Base-by-base conservation (phyloP, 2,113 vertebrate species). In the Porphyrio hochstetteri region DNA sequence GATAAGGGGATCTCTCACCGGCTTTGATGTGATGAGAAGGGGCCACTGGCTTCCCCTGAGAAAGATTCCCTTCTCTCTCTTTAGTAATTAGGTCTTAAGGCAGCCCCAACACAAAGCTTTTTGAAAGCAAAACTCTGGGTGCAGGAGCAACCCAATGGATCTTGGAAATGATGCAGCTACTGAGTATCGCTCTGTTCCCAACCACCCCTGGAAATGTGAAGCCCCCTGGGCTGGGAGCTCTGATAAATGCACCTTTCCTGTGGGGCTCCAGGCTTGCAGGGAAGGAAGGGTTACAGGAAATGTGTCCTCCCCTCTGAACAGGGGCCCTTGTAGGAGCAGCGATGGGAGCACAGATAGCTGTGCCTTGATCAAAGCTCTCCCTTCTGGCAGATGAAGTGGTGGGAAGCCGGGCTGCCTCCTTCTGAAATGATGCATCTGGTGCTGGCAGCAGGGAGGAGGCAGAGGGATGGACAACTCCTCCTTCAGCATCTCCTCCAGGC, bases 11-110 rank as follows among this genome's bases (percentile, higher is more conserved):
- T 82, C 38, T 71, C 83, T 86, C 44, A 36, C 14, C 2, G 1
- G 69, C 91, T 95, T 95, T 95, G 94, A 95, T 95, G 83, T 90
- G 65, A 83, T 88, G 75, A 57, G 91, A 89, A 31, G 48, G 56
- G 57, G 57, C 57, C 71, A 65, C 67, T 48, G 53, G 64, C 35
- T 59, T 95, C 33, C 69, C 64, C 80, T 59, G 64, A 83, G 86
- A 88, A 95, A 70, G 42, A 64, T 92, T 59, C 44, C 15, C 28
- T 72, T 83, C 46, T 53, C 82, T 77, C 5, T 68, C 46, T 86
- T 78, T 74, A 46, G 74, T 68, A 82, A 64, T 79, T 83, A 59
- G 35, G 53, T 53, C 52, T 91, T 61, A 82, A 91, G 40, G 74
- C 74, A 85, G 65, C n/a, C 53, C 42, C n/a, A 92, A 52, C 20